Evolutionary conservation across 2,888 invertebrate species (phyloP).

Genomic region (Leucoma salicis): DNA sequence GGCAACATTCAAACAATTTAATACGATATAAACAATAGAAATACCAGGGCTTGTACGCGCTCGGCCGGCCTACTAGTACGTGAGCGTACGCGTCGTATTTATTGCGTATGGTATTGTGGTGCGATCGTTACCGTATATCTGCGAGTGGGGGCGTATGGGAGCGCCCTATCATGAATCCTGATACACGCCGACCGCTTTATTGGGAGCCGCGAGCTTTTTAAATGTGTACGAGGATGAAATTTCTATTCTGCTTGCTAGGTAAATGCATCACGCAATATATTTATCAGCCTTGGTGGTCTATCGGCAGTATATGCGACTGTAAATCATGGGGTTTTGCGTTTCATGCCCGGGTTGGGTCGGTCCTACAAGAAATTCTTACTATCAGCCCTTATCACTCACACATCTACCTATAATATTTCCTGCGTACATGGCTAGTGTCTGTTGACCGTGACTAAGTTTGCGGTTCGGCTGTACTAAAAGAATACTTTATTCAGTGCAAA

Average conservation of each 20-base stretch:
- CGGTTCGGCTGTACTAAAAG: too few species aligned
- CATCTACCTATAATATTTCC: too few species aligned
- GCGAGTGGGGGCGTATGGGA: slow-evolving; percentile 68
- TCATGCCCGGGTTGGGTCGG: too few species aligned
- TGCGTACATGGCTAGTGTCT: too few species aligned
- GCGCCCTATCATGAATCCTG: slow-evolving; percentile 78
- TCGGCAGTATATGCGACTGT: too few species aligned
- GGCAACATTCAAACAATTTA: slow-evolving; percentile 80
- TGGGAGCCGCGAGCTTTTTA: slow-evolving; percentile 54
- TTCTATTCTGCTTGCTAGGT: slow-evolving; percentile 24
- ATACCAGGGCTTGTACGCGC: slow-evolving; percentile 56
- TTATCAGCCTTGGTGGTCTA: too few species aligned
- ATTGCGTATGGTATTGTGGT: slow-evolving; percentile 79
- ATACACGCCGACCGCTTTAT: slow-evolving; percentile 67
- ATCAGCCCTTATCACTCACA: too few species aligned
- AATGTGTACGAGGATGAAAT: slow-evolving; percentile 36
- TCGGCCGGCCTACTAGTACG: slow-evolving; percentile 47
- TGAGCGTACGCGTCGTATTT: slow-evolving; percentile 73
- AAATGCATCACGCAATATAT: too few species aligned
- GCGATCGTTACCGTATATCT: slow-evolving; percentile 78
- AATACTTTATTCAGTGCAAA: too few species aligned
- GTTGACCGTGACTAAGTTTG: too few species aligned
- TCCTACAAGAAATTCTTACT: too few species aligned
- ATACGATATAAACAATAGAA: slow-evolving; percentile 79
- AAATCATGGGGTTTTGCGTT: too few species aligned